Evolutionary conservation across 2,797 vertebrate genomes (phyloP).

Genomic region (Coracias cyanogaster): DNA sequence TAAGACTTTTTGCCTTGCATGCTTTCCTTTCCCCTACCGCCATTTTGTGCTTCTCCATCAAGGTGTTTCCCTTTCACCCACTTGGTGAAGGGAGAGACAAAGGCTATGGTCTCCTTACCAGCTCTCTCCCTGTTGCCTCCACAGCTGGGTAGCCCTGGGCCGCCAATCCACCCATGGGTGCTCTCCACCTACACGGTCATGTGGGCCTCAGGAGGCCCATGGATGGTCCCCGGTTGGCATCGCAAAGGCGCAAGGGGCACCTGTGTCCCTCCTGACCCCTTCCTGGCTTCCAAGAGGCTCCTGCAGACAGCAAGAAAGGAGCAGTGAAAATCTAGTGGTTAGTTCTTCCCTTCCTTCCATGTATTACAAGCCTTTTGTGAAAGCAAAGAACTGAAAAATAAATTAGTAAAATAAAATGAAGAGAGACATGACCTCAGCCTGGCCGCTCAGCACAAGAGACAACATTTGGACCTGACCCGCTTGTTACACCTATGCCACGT

Average conservation of each 20-base stretch:
- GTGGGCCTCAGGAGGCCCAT: accelerated
- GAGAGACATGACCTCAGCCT: not conserved
- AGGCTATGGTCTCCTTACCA: accelerated
- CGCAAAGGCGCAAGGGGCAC: not conserved
- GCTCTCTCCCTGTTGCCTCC: not conserved
- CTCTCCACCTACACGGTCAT: not conserved
- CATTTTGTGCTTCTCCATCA: not conserved
- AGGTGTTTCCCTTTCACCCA: not conserved
- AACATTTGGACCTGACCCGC: not conserved
- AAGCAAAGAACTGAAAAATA: not conserved
- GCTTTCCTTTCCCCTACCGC: accelerated
- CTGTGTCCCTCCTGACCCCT: accelerated
- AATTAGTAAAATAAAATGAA: not conserved
- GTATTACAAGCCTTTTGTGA: not conserved
- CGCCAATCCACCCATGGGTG: not conserved
- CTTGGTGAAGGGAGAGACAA: accelerated
- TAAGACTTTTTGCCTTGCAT: not conserved
- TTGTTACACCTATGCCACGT: not conserved
- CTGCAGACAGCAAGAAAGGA: not conserved
- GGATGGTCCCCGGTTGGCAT: not conserved
- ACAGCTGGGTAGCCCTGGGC: not conserved
- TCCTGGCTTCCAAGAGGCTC: not conserved
- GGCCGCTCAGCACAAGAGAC: accelerated
- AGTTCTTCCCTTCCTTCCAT: not conserved
- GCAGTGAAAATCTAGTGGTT: not conserved